Evolutionary conservation across 2,113 vertebrate genomes (phyloP), one percentile per base, ranked within the genome.

Genomic region (Ranitomeya imitator): DNA sequence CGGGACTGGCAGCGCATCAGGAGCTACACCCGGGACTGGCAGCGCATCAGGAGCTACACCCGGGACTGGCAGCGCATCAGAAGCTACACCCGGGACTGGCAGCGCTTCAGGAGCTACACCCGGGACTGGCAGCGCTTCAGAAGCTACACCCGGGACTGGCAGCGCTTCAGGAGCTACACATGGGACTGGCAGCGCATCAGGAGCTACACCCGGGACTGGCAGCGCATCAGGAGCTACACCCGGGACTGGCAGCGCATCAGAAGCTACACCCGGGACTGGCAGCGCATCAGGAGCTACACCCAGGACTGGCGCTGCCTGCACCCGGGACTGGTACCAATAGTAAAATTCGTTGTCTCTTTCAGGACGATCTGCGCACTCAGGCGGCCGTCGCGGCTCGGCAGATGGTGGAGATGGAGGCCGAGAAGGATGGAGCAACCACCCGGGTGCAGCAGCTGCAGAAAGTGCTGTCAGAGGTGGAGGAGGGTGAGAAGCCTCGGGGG

Each of bases 351-450:
- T 18, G 16, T 23, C 79, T 9, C 37, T 15, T 10, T 11, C 77
- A 99, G 98, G 97, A 98, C 16, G 97, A 97, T 37, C 94, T 94
- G 7, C 95, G 91, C 19, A 91, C 92, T 79, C 97, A 96, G 91
- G 88, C 94, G 19, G 91, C 93, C n/a, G 67, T 86, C 88, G 86
- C 94, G 89, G 89, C 82, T 76, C 92, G 79, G 10, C 92, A 95
- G 88, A 94, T 97, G 92, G 92, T 93, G 0, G 96, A 98, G 90
- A 79, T 91, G 37, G 96, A 96, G 90, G 95, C 80, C 0, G 95
- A 98, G 52, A 93, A 95, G 89, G 96, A 97, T 60, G 91, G 83
- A 0, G 91, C 93, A 14, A 63, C 93, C 0, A 92, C 89, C 7
- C 95, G 95, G 0, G 93, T 94, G 0, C 86, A 93, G 93, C 97